Conservation (phyloP, 2,797 vertebrate species). For the Coregonus ussuriensis region DNA sequence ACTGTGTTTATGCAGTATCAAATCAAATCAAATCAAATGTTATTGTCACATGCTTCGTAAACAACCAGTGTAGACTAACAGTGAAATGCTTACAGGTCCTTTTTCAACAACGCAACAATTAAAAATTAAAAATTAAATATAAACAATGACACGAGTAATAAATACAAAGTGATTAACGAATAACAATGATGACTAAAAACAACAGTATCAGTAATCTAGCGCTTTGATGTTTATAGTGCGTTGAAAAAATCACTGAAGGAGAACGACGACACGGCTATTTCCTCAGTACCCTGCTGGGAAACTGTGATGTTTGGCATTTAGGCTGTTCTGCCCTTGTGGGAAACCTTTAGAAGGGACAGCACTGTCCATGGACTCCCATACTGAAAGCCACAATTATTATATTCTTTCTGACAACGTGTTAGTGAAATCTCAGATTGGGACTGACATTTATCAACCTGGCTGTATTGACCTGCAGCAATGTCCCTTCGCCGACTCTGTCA, state of each 20-base stretch:
- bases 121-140: no score
- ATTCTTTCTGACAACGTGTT: constrained; percentile 31
- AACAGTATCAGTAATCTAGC: no score
- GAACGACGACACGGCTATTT: not conserved
- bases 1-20: no score
- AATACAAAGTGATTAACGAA: no score
- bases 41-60: no score
- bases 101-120: not conserved
- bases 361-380: not conserved
- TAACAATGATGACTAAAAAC: no score
- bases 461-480: constrained; percentile 26
- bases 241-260: no score
- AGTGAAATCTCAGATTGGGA: constrained; percentile 19
- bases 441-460: constrained; percentile 21
- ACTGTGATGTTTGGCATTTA: constrained; percentile 17
- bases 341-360: constrained; percentile 20
- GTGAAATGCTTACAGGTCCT: no score
- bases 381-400: constrained; percentile 1
- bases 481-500: constrained; percentile 18
- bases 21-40: no score
- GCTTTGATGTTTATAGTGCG: no score
- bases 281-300: not conserved
- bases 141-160: no score
- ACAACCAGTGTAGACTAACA: no score
- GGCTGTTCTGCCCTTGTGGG: constrained; percentile 2